Conservation (phyloP, 2,888 invertebrate genomes). For the Colletes collaris region DNA sequence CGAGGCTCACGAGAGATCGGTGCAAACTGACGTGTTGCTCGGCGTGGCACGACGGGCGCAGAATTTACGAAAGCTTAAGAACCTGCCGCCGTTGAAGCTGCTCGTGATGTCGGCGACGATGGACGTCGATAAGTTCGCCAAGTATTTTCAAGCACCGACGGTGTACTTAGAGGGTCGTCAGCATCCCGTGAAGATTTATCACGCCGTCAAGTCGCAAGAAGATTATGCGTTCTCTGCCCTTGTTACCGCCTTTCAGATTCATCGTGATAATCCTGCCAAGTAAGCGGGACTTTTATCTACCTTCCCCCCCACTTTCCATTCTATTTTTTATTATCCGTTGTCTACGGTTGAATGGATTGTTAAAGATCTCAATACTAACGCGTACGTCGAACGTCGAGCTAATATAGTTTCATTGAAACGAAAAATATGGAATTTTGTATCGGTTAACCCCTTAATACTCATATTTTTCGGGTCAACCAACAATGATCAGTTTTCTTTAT, state of each 20-base stretch:
- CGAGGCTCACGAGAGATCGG: conserved; percentile 97
- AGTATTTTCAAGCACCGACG: conserved; percentile 93
- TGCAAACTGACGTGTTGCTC: conserved; percentile 96
- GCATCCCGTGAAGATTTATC: conserved; percentile 90
- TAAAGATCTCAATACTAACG: too few relatives aligned
- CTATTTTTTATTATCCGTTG: background rate
- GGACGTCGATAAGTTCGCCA: conserved; percentile 96
- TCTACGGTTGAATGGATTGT: too few relatives aligned
- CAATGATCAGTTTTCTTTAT: too few relatives aligned
- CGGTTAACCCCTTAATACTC: too few relatives aligned
- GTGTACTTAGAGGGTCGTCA: conserved; percentile 96
- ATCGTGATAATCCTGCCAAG: conserved; percentile 91
- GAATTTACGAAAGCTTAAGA: conserved; percentile 87
- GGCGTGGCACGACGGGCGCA: conserved; percentile 96
- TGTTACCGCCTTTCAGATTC: conserved; percentile 95
- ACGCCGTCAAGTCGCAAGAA: conserved; percentile 88
- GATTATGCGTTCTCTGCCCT: conserved; percentile 94
- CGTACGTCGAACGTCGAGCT: too few relatives aligned
- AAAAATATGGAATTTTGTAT: too few relatives aligned
- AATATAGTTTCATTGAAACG: too few relatives aligned
- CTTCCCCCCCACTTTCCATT: background rate
- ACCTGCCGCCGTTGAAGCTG: conserved; percentile 87
- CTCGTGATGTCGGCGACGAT: conserved; percentile 98
- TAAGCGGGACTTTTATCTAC: conserved; percentile 83
- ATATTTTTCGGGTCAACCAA: too few relatives aligned